Percentiles rank a stretch among this genome's conserved stretches.
Conservation (phyloP, 2,113 vertebrate genomes). For the Xenopus laevis region DNA sequence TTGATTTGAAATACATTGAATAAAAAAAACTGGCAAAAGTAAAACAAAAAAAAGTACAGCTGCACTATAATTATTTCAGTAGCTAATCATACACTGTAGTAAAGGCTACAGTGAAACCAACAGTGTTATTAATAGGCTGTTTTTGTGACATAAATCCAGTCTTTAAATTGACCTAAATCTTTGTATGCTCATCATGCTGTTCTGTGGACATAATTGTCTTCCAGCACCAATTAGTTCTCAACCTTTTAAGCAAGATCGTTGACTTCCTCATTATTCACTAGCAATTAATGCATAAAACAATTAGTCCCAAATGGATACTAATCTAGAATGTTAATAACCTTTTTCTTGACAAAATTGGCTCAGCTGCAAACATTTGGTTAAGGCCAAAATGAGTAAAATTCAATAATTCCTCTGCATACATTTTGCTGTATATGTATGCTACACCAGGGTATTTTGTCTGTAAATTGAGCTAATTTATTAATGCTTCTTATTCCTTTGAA, state of each 20-base stretch:
- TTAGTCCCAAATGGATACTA: constrained; percentile 53
- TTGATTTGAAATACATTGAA: too few relatives aligned
- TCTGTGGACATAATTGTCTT: constrained; percentile 50
- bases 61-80: too few relatives aligned
- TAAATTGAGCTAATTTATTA: constrained; percentile 25
- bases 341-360: constrained; percentile 35
- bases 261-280: constrained; percentile 61
- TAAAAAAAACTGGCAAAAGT: too few relatives aligned
- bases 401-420: not conserved
- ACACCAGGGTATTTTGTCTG: constrained; percentile 24
- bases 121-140: constrained; percentile 13
- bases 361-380: not conserved
- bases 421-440: constrained; percentile 6
- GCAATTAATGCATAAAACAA: constrained; percentile 61
- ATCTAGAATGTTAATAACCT: constrained; percentile 48
- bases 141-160: constrained; percentile 23
- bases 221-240: constrained; percentile 55
- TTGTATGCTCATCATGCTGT: constrained; percentile 30
- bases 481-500: constrained; percentile 3
- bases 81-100: too few relatives aligned
- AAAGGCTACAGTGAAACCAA: constrained; percentile 1
- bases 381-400: fast-evolving
- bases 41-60: too few relatives aligned
- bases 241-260: constrained; percentile 51
- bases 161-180: constrained; percentile 31